A percentile compares a stretch with the other conserved stretches of the same genome.
These are phyloP conservation scores for Etheostoma cragini DNA, from an alignment of 2,113 vertebrate species.

Conservation along the genomic window DNA sequence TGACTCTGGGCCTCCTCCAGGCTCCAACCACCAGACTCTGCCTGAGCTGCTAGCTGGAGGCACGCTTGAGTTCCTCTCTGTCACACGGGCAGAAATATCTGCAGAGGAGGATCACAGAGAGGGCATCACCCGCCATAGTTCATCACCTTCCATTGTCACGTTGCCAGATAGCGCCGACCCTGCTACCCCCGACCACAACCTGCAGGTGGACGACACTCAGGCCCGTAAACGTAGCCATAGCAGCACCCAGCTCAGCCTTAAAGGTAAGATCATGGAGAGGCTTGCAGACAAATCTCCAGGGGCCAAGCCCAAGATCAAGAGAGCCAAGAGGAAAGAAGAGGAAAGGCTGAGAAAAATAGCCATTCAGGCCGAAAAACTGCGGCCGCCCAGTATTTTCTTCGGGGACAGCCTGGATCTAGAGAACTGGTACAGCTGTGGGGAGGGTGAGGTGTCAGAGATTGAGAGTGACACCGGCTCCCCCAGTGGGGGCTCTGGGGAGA, in stretches of 20 bases:
- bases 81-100: conserved; percentile 41
- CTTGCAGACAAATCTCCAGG: conserved; percentile 93
- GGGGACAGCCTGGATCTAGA: conserved; percentile 97
- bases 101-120: conserved; percentile 85
- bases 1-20: conserved; percentile 47
- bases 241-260: conserved; percentile 95
- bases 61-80: conserved; percentile 80
- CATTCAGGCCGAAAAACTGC: conserved; percentile 87
- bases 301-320: conserved; percentile 96
- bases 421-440: conserved; percentile 99
- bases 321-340: conserved; percentile 91
- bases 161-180: conserved; percentile 80
- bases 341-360: conserved; percentile 89
- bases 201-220: conserved; percentile 83
- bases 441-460: conserved; percentile 98
- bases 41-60: conserved; percentile 83
- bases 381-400: conserved; percentile 93
- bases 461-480: conserved; percentile 96
- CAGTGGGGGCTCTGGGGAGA: conserved; percentile 69
- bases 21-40: conserved; percentile 72
- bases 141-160: conserved; percentile 92
- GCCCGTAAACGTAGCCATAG: conserved; percentile 93
- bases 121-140: conserved; percentile 93
- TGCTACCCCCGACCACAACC: conserved; percentile 79
- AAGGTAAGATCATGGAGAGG: conserved; percentile 92